A percentile compares a stretch with the other conserved stretches of the same genome.
These are phyloP conservation scores for Panulirus ornatus DNA, from an alignment of 1,140 invertebrate genomes.

Conservation along the genomic window DNA sequence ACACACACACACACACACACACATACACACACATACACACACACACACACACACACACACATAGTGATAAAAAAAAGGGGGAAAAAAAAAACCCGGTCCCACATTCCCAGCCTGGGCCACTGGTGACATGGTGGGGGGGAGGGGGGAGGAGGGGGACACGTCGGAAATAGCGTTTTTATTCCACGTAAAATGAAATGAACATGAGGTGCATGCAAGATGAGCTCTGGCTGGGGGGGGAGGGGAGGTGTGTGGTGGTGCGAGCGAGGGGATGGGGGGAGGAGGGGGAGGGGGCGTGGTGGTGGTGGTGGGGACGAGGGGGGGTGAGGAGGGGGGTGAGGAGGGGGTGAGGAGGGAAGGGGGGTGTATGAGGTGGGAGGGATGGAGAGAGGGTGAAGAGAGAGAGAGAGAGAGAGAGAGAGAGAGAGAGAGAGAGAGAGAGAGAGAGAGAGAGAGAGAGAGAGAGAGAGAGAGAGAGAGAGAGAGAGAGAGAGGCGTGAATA, in stretches of 20 bases:
- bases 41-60: conserved; percentile 31
- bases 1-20: no score
- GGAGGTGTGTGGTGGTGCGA: not conserved
- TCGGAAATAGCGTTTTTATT: conserved; percentile 71
- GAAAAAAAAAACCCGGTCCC: no score
- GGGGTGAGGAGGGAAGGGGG: not conserved
- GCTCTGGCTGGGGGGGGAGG: conserved; percentile 49
- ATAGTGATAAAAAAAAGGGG: conserved; percentile 1
- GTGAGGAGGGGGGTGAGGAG: not conserved
- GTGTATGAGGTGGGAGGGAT: not conserved
- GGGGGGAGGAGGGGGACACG: conserved; percentile 33
- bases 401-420: not conserved
- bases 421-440: not conserved
- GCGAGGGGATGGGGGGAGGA: not conserved
- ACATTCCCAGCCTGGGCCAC: conserved; percentile 36
- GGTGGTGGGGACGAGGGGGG: not conserved
- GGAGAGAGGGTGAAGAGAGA: not conserved
- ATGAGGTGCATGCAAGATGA: conserved; percentile 69
- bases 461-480: not conserved
- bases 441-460: not conserved
- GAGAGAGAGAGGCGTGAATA: no score
- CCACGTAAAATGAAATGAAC: conserved; percentile 69
- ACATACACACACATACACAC: conserved; percentile 19
- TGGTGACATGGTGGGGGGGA: conserved; percentile 10
- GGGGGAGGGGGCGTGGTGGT: not conserved